Base-by-base conservation (phyloP, 2,888 invertebrate species). In the Netelia virgata region DNA sequence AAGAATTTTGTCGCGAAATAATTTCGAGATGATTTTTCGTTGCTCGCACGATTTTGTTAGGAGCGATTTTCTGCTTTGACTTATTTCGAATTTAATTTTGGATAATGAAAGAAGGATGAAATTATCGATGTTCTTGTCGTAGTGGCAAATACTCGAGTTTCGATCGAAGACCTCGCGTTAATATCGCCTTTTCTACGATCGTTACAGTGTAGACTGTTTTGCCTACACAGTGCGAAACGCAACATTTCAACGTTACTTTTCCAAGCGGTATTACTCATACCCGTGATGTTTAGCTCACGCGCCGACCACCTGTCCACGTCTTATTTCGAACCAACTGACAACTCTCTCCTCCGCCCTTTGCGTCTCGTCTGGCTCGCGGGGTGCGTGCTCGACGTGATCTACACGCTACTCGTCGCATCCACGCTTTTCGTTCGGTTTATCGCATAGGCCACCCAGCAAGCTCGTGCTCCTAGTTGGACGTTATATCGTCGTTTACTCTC, bases 281-380 rank as follows among this genome's bases (percentile, higher is more conserved):
- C 72, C 84, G 81, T 75, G 78, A 75, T 77, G 77, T 85, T 23
- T 82, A 85, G 87, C 82, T 84, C 82, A 84, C 85, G 77, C 80
- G 50, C 83, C 61, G 83, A 72, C 86, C 86, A 87, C 88, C 85
- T 88, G 88, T 88, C 85, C 85, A 82, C 87, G 80, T 86, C 85
- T 83, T 80, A 85, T 86, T 85, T 76, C 84, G 53, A 86, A 85
- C 73, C 76, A 10, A 64, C 57, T 43, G 55, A 70, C 70, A 53
- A 73, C 80, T 69, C 70, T 69, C 68, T 59, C 69, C 74, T 73
- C 36, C 50, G 14, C 23, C 59, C 66, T 63, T 57, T 72, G 36
- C 43, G 72, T 50, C 18, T 53, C 43, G 10, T 47, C 77, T 68
- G 83, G 68, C 84, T 74, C 73, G 69, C 73, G 75, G 61, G 55